Evolutionary conservation across 2,113 vertebrate genomes (phyloP).

Genomic region (Syngnathoides biaculeatus): DNA sequence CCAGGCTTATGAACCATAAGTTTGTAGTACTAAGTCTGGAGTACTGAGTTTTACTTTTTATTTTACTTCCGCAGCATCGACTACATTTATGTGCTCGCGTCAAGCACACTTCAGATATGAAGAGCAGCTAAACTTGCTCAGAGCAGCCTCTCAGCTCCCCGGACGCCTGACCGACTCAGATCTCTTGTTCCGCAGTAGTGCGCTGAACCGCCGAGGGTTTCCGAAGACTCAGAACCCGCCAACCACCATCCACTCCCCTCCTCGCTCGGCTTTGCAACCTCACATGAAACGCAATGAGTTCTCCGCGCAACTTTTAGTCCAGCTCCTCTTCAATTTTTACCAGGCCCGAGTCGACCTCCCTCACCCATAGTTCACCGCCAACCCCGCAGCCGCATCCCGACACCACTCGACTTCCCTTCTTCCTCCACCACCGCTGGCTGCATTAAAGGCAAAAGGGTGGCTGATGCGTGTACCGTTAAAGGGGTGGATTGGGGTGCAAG

Average conservation of each 20-base stretch:
- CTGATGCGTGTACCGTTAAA: slow-evolving; percentile 73
- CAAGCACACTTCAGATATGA: neutral
- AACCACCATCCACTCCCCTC: neutral
- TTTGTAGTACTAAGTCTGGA: slow-evolving; percentile 1
- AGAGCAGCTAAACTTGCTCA: slow-evolving; percentile 5
- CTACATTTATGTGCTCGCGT: neutral
- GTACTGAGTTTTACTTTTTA: neutral
- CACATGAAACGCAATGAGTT: slow-evolving; percentile 18
- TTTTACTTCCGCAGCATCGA: neutral
- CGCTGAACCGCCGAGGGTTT: slow-evolving; percentile 8
- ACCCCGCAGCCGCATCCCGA: neutral
- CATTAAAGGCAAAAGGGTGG: slow-evolving; percentile 63
- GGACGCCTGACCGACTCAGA: slow-evolving; percentile 1
- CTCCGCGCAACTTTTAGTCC: neutral
- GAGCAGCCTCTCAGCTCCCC: slow-evolving; percentile 1
- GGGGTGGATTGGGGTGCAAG: slow-evolving; percentile 18
- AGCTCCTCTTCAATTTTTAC: slow-evolving; percentile 19
- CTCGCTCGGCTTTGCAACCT: neutral
- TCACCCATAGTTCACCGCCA: slow-evolving; percentile 22
- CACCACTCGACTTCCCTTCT: neutral
- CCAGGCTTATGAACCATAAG: neutral
- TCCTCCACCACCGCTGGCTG: slow-evolving; percentile 41
- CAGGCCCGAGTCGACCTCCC: slow-evolving; percentile 13
- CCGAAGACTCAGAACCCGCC: slow-evolving; percentile 13
- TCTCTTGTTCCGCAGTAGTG: slow-evolving; percentile 8